These are phyloP conservation scores for Lampris megalopsis DNA, from an alignment of 2,113 vertebrate species.

Conservation along the genomic window DNA sequence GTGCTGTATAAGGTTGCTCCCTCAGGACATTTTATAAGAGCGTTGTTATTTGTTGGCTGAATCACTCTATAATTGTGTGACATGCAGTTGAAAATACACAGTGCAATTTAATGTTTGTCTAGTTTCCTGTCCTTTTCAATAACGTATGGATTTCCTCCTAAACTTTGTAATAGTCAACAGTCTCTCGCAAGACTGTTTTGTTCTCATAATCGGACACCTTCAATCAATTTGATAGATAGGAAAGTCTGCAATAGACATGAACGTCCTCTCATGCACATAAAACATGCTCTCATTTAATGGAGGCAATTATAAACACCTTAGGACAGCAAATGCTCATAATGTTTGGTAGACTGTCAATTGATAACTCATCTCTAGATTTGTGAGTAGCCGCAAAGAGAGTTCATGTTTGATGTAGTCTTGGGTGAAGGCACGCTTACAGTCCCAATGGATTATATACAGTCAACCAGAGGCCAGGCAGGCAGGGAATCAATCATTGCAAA, in stretches of 20 bases:
- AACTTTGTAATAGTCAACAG: no score
- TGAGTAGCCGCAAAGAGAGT: background rate
- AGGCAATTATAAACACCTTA: conserved; percentile 5
- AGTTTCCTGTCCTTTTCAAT: no score
- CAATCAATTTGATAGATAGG: conserved; percentile 12
- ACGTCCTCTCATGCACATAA: background rate
- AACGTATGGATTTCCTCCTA: no score
- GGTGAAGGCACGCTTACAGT: no score
- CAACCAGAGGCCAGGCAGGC: background rate
- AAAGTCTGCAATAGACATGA: background rate
- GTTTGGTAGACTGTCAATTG: conserved; percentile 2
- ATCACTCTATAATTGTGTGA: no score
- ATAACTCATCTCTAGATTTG: background rate
- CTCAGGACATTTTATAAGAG: no score
- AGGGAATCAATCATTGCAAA: no score
- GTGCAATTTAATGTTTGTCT: no score
- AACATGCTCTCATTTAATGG: conserved; percentile 29
- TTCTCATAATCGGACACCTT: background rate
- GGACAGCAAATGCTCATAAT: conserved; percentile 7
- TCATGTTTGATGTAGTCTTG: background rate
- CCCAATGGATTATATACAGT: background rate
- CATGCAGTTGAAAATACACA: no score
- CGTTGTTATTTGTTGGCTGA: no score
- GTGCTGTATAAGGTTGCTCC: no score
- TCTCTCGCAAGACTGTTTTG: background rate